Percentiles rank a stretch among this genome's conserved stretches.
These are phyloP conservation scores for Ramphastos sulfuratus DNA, from an alignment of 2,113 vertebrate genomes.

Conservation along the genomic window DNA sequence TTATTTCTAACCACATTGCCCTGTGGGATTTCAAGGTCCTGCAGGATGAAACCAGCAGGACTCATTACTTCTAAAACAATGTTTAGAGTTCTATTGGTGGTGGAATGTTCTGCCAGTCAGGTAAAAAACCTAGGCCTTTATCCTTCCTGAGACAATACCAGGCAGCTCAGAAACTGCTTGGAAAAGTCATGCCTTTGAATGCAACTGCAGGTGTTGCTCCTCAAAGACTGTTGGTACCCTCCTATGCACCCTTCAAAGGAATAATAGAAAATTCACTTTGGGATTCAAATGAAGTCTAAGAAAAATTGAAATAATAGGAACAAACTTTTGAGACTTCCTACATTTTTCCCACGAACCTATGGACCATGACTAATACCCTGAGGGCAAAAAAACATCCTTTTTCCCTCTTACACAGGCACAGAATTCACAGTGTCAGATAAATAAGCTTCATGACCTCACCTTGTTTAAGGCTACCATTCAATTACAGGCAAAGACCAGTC, in stretches of 20 bases:
- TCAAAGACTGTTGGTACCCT: conserved; percentile 82
- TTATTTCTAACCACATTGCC: conserved; percentile 85
- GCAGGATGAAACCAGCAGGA: conserved; percentile 85
- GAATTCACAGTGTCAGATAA: conserved; percentile 79
- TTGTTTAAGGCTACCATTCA: conserved; percentile 74
- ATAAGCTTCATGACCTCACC: conserved; percentile 79
- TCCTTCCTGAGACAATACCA: conserved; percentile 78
- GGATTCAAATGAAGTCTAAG: conserved; percentile 82
- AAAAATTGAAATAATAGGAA: conserved; percentile 86
- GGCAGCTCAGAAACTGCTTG: conserved; percentile 79
- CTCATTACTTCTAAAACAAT: conserved; percentile 88
- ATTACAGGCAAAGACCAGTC: conserved; percentile 63
- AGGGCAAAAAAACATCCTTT: conserved; percentile 79
- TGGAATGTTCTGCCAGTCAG: conserved; percentile 89
- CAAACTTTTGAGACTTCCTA: conserved; percentile 86
- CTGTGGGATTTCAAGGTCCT: conserved; percentile 84
- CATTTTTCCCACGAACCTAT: conserved; percentile 83
- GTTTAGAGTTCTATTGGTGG: conserved; percentile 81
- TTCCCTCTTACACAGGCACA: conserved; percentile 73
- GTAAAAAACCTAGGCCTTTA: conserved; percentile 86
- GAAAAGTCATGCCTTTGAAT: conserved; percentile 85
- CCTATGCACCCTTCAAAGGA: conserved; percentile 80
- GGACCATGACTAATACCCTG: conserved; percentile 88
- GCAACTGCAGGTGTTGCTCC: conserved; percentile 86
- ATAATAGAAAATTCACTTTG: conserved; percentile 85